These are phyloP conservation scores for Phyllotreta striolata DNA, from an alignment of 2,888 invertebrate genomes.

Conservation along the genomic window DNA sequence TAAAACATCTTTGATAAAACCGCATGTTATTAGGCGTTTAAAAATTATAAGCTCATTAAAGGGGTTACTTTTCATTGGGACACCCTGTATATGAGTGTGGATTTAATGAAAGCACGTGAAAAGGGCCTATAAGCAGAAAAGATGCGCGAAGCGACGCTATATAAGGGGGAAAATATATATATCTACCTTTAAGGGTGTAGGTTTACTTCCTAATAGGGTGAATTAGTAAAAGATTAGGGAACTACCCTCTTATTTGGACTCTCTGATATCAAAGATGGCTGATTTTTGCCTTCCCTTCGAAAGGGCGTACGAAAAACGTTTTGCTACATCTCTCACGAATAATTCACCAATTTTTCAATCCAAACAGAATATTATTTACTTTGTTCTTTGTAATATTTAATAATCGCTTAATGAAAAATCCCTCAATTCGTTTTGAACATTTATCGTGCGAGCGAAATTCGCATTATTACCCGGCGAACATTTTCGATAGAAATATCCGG, in stretches of 20 bases:
- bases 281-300: slow-evolving; percentile 45
- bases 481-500: too few relatives aligned
- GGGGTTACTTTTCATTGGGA: too few relatives aligned
- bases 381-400: too few relatives aligned
- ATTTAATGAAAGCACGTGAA: slow-evolving; percentile 39
- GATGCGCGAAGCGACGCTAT: slow-evolving; percentile 13
- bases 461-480: too few relatives aligned
- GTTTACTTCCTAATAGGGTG: slow-evolving; percentile 55
- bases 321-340: too few relatives aligned
- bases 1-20: too few relatives aligned
- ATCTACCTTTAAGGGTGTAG: slow-evolving; percentile 51
- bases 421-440: too few relatives aligned
- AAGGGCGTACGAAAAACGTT: slow-evolving; percentile 18
- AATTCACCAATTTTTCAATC: slow-evolving; percentile 18
- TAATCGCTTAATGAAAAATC: too few relatives aligned
- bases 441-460: too few relatives aligned
- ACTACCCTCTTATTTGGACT: slow-evolving; percentile 51
- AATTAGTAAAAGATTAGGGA: slow-evolving; percentile 55
- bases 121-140: slow-evolving; percentile 31
- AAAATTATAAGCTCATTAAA: too few relatives aligned
- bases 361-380: too few relatives aligned
- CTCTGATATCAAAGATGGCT: slow-evolving; percentile 55
- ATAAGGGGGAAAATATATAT: slow-evolving; percentile 31
- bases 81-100: slow-evolving; percentile 32
- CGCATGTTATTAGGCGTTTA: too few relatives aligned